Conservation (phyloP, 2,113 vertebrate species). For the Capra hircus region DNA sequence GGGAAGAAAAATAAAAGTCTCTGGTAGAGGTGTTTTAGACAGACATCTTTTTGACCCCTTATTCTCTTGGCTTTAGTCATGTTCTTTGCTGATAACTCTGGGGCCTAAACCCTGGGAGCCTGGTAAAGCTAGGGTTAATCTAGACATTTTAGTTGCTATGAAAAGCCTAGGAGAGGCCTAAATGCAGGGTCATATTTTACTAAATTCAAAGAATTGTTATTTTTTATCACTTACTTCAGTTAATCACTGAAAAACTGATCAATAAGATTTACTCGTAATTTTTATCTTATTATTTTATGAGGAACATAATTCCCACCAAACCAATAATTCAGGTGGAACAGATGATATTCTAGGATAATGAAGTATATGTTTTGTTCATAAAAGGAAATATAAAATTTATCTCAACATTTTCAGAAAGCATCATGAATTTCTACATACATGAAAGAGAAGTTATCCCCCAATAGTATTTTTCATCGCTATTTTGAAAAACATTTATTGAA, state of each 20-base stretch:
- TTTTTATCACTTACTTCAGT: neutral
- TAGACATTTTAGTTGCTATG: neutral
- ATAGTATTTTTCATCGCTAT: neutral
- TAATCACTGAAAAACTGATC: neutral
- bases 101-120: neutral
- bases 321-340: neutral
- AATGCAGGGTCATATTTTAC: neutral
- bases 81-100: neutral
- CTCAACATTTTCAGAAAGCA: neutral
- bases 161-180: neutral
- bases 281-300: neutral
- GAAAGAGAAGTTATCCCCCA: neutral
- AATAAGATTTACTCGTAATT: neutral
- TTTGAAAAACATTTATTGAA: neutral
- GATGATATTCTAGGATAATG: neutral
- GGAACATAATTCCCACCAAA: neutral
- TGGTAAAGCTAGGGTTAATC: neutral
- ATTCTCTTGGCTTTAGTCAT: neutral
- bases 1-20: neutral
- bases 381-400: neutral
- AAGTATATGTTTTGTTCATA: neutral
- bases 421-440: neutral
- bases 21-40: neutral
- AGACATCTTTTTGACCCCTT: neutral
- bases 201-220: neutral